Base-by-base conservation (phyloP, 2,797 vertebrate species). In the Pterois miles region DNA sequence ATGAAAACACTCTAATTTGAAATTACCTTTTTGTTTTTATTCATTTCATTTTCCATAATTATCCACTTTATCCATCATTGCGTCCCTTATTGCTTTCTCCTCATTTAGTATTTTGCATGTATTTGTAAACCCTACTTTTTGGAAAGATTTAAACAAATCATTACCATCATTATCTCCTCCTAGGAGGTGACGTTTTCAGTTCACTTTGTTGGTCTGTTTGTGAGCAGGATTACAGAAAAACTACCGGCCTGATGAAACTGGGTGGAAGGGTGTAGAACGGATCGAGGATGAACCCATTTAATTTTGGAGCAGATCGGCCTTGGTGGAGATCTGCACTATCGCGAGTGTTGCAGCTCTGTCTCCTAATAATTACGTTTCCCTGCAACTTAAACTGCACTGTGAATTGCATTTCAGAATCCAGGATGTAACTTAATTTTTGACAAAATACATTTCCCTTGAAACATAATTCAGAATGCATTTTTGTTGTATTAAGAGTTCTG, bases 21-120 rank as follows among this genome's bases (percentile, higher is more conserved):
- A 53, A 60, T 13, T 1, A 13, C 40, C 16, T 62, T 18, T 59
- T 53, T 64, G 9, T 40, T 27, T 1, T 43, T 20, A 23, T 10
- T 68, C 12, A 48, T 57, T 76, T 80, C 8, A 29, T 65, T 69
- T 78, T 69, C 23, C 3, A 6, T 36, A 20, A 62, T 36, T 65
- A 54, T 48, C 54, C 1, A 34, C 71, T 56, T 48, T 14, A 36
- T 40, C 48, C 52, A 14, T 53, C 22, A 68, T 60, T 56, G 6
- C 53, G n/a, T 29, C 29, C 20, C 46, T 29, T 50, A 27, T 33
- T 29, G 59, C 53, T 68, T 65, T 34, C 36, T 72, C 36, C 31
- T 68, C 38, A 22, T 74, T 65, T 33, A 22, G 10, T 48, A 27
- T 74, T 66, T 48, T 57, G 20, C 25, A 10, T 54, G 13, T 1